phyloP scores from a whole-genome alignment of 2,113 vertebrate species.

The Colistium nudipinnis region DNA sequence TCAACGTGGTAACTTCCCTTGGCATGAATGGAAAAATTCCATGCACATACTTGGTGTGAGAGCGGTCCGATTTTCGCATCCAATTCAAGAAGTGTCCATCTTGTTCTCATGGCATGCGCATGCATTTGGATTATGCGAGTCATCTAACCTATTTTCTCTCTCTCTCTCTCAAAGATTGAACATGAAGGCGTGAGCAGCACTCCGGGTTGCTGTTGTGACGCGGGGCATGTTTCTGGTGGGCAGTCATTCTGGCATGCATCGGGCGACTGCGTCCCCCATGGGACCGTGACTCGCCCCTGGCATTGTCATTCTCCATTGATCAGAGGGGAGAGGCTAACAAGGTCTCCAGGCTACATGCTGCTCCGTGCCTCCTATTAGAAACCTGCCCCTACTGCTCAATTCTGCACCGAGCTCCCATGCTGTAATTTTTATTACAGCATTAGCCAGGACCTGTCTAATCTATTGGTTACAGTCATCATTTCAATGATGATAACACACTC shows the following conservation, averaged over 20 bases:
- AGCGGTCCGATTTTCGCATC: too few relatives aligned
- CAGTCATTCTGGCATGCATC: constrained; percentile 42
- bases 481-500: neutral
- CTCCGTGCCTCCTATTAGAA: constrained; percentile 55
- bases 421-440: neutral
- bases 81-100: too few relatives aligned
- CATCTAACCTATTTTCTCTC: too few relatives aligned
- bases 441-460: neutral
- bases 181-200: constrained; percentile 41
- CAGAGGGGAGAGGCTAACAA: constrained; percentile 76
- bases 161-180: constrained; percentile 58
- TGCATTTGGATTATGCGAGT: too few relatives aligned
- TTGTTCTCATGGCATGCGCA: too few relatives aligned
- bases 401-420: constrained; percentile 28
- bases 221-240: constrained; percentile 56
- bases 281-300: constrained; percentile 61
- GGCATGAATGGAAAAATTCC: constrained; percentile 15
- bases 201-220: constrained; percentile 50
- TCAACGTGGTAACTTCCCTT: constrained; percentile 23
- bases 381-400: constrained; percentile 54
- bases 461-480: neutral
- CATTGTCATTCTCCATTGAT: constrained; percentile 77
- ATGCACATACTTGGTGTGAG: too few relatives aligned
- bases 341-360: constrained; percentile 70
- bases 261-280: constrained; percentile 52